These are phyloP conservation scores for Agrochola litura DNA, from an alignment of 2,888 invertebrate genomes.

Conservation along the genomic window DNA sequence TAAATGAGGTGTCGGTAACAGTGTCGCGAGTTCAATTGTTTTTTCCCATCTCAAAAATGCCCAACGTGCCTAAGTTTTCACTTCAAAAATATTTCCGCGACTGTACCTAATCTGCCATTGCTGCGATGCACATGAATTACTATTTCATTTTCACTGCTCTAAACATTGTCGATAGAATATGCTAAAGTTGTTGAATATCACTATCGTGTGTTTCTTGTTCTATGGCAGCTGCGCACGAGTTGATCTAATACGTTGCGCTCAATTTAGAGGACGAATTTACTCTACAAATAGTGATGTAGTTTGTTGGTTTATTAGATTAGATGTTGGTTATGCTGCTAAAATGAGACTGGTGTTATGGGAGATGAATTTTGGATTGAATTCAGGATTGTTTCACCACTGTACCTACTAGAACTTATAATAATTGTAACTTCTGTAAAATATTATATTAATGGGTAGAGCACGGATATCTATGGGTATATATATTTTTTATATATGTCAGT, in stretches of 20 bases:
- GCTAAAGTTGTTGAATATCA: neutral
- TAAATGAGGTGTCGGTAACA: too few species aligned
- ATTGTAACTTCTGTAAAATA: too few species aligned
- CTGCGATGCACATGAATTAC: neutral
- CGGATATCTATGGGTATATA: too few species aligned
- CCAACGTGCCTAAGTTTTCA: too few species aligned
- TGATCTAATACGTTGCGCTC: slow-evolving; percentile 76
- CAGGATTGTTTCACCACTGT: too few species aligned
- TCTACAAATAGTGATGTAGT: slow-evolving; percentile 42
- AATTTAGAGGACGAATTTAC: slow-evolving; percentile 68
- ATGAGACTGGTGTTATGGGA: neutral
- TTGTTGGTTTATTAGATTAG: slow-evolving; percentile 40
- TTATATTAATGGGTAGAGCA: too few species aligned
- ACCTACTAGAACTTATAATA: too few species aligned
- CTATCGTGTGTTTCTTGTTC: slow-evolving; percentile 17
- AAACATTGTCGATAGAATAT: slow-evolving; percentile 29
- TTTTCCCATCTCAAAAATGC: too few species aligned
- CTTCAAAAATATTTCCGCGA: too few species aligned
- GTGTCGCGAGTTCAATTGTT: too few species aligned
- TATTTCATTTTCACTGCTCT: slow-evolving; percentile 8
- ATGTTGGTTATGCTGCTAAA: slow-evolving; percentile 5
- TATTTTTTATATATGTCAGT: too few species aligned
- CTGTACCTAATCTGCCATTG: neutral
- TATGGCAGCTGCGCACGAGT: slow-evolving; percentile 66
- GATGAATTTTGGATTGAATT: neutral